These are phyloP conservation scores for Emmelina monodactyla DNA, from an alignment of 2,888 invertebrate genomes.

Conservation along the genomic window DNA sequence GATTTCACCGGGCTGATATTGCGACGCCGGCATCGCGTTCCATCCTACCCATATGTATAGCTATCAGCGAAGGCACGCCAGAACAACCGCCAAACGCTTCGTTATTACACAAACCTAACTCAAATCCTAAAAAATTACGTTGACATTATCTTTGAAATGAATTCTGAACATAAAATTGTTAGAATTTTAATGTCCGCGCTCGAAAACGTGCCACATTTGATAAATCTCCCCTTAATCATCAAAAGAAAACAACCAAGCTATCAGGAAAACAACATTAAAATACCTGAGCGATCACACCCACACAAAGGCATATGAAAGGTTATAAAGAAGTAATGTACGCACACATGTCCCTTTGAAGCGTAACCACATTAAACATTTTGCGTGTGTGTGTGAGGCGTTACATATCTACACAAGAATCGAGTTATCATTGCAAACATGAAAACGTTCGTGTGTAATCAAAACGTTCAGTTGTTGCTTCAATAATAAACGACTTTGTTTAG, in stretches of 20 bases:
- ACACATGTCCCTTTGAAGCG: constrained; percentile 2
- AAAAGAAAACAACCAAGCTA: too few species aligned
- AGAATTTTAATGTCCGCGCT: neutral
- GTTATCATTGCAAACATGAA: constrained; percentile 7
- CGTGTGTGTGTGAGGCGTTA: constrained; percentile 1
- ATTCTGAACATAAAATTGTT: neutral
- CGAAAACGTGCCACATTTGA: too few species aligned
- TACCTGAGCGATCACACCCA: constrained; percentile 1
- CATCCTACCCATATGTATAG: constrained; percentile 57
- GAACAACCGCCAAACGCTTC: constrained; percentile 23
- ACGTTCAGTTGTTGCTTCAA: constrained; percentile 1
- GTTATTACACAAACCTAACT: constrained; percentile 47
- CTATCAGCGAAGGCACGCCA: constrained; percentile 52
- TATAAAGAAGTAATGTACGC: neutral
- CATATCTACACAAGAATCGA: constrained; percentile 3
- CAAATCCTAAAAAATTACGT: constrained; percentile 16
- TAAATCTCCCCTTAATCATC: too few species aligned
- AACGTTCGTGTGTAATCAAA: constrained; percentile 3
- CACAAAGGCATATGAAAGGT: constrained; percentile 1
- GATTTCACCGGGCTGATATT: constrained; percentile 66
- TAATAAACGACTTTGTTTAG: neutral
- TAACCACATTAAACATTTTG: neutral
- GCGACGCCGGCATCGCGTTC: constrained; percentile 55
- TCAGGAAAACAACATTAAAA: constrained; percentile 1
- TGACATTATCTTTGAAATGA: neutral